These are phyloP conservation scores for Cyanocitta stelleri DNA, from an alignment of 2,113 vertebrate genomes.

Conservation along the genomic window DNA sequence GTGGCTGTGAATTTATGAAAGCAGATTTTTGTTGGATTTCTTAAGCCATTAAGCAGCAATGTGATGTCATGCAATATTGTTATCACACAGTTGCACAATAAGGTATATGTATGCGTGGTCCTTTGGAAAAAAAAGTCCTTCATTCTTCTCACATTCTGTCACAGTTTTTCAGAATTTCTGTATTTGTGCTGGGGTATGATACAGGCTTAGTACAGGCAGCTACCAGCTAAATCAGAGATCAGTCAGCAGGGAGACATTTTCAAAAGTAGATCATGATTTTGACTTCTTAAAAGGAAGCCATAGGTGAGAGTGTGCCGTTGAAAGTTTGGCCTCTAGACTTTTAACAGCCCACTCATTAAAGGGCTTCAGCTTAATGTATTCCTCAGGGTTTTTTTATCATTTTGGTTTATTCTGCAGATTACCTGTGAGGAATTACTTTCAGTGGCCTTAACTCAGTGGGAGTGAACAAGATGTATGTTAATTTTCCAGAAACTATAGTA, in stretches of 20 bases:
- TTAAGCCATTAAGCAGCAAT: background rate
- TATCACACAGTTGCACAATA: background rate
- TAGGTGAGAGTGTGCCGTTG: background rate
- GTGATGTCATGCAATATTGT: background rate
- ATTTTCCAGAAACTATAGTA: background rate
- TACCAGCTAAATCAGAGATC: background rate
- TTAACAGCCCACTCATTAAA: background rate
- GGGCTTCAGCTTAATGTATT: background rate
- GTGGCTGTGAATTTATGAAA: background rate
- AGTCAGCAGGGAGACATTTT: background rate
- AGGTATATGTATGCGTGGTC: rapidly evolving
- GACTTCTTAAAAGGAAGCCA: background rate
- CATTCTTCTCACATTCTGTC: background rate
- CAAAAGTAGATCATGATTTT: background rate
- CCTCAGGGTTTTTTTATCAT: background rate
- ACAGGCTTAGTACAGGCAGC: background rate
- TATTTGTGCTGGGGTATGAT: background rate
- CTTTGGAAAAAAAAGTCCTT: background rate
- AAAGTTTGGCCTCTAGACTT: background rate
- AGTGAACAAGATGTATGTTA: background rate
- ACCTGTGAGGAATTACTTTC: background rate
- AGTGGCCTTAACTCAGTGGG: background rate
- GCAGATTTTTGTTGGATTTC: background rate
- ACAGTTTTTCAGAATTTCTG: background rate
- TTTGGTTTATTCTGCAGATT: background rate